Percentiles rank a stretch among this genome's conserved stretches.
These are phyloP conservation scores for Turritopsis dohrnii DNA, from an alignment of 30 jellyfish, hydroid and myxozoan species.

Conservation along the genomic window DNA sequence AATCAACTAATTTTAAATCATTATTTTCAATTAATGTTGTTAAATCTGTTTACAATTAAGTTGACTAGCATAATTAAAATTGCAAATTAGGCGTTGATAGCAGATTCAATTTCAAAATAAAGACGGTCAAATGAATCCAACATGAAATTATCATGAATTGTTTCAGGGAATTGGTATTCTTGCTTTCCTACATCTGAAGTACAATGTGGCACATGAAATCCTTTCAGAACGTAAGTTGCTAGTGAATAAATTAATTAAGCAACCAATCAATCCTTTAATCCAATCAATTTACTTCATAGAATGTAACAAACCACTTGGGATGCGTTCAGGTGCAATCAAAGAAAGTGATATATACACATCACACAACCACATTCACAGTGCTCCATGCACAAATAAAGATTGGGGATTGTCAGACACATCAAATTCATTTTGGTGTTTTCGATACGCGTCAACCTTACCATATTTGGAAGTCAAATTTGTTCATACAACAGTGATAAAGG, in stretches of 20 bases:
- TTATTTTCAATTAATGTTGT: too few relatives aligned
- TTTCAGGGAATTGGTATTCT: neutral
- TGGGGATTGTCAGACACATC: neutral
- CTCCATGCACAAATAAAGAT: neutral
- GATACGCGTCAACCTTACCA: neutral
- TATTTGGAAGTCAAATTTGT: neutral
- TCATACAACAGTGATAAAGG: neutral
- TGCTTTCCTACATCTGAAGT: neutral
- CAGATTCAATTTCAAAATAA: too few relatives aligned
- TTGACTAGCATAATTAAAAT: too few relatives aligned
- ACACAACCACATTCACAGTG: neutral
- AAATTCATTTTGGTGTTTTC: neutral
- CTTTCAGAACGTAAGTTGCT: neutral
- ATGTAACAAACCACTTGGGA: neutral
- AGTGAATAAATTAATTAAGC: neutral
- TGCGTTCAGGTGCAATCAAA: neutral
- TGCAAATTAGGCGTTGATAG: too few relatives aligned
- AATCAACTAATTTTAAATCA: too few relatives aligned
- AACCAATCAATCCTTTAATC: too few relatives aligned
- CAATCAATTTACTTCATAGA: neutral
- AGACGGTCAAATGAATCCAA: too few relatives aligned
- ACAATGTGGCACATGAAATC: neutral
- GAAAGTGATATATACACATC: neutral
- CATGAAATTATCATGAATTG: neutral
- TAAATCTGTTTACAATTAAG: too few relatives aligned